Evolutionary conservation across 35 echinoderm and acorn worm genomes (phyloP).

Genomic region (Apostichopus japonicus): DNA sequence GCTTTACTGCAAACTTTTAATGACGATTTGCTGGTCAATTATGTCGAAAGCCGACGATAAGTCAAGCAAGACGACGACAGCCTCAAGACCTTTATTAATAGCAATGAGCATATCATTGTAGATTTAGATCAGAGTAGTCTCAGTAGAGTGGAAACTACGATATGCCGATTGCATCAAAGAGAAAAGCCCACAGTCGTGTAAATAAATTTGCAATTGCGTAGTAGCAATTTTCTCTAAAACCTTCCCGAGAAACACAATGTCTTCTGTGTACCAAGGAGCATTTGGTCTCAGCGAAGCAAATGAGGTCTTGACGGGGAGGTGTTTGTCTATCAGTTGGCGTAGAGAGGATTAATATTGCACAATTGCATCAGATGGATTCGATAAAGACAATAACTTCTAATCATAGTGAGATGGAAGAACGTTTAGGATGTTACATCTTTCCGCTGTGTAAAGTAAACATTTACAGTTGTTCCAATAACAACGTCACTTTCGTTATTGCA

Average conservation of each 20-base stretch:
- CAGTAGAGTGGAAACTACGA: constrained; percentile 31
- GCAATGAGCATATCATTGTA: constrained; percentile 56
- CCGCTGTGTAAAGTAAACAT: no score
- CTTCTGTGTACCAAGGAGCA: constrained; percentile 44
- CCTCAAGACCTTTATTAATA: constrained; percentile 44
- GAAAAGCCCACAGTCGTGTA: not conserved
- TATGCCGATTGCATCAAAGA: constrained; percentile 50
- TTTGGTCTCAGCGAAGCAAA: constrained; percentile 47
- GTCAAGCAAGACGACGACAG: constrained; percentile 50
- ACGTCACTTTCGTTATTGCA: no score
- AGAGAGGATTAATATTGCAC: not conserved
- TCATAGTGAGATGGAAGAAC: no score
- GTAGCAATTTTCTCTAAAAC: constrained; percentile 50
- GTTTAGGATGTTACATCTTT: no score
- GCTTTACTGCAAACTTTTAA: no score
- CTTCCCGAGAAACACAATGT: constrained; percentile 62
- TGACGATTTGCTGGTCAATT: not conserved
- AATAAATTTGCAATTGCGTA: not conserved
- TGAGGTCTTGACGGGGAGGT: constrained; percentile 1
- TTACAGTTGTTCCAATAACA: no score
- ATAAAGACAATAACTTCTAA: no score
- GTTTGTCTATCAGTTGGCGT: constrained; percentile 12
- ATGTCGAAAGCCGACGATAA: constrained; percentile 62
- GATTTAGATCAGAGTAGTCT: constrained; percentile 49
- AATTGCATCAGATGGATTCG: not conserved